These are phyloP conservation scores for Euschistus heros DNA, from an alignment of 1,140 invertebrate species.

Conservation along the genomic window DNA sequence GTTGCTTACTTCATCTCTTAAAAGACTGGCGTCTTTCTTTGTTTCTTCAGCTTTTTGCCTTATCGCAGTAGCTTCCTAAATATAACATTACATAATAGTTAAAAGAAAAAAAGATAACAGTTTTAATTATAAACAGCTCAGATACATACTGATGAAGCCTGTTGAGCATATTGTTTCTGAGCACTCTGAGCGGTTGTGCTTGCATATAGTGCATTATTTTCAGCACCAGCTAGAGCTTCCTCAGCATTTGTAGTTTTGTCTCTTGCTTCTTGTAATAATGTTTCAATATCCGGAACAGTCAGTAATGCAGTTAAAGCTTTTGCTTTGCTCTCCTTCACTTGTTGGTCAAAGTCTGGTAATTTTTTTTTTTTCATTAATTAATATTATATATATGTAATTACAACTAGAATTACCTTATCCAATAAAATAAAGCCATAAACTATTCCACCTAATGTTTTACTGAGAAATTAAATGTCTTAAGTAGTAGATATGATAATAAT, in stretches of 20 bases:
- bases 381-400: not conserved
- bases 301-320: conserved; percentile 58
- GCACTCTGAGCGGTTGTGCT: conserved; percentile 65
- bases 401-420: not conserved
- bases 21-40: conserved; percentile 56
- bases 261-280: conserved; percentile 51
- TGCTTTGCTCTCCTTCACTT: conserved; percentile 60
- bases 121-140: not conserved
- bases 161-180: conserved; percentile 54
- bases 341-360: conserved; percentile 68
- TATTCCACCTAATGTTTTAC: not conserved
- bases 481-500: not conserved
- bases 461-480: not conserved
- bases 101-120: not conserved
- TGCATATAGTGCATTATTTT: conserved; percentile 64
- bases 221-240: conserved; percentile 54
- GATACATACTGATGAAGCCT: conserved; percentile 56
- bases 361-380: too few relatives aligned
- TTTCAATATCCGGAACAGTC: conserved; percentile 44
- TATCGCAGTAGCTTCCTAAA: conserved; percentile 61
- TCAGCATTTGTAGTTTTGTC: conserved; percentile 44
- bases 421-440: not conserved
- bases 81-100: conserved; percentile 9
- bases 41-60: conserved; percentile 62
- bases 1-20: conserved; percentile 66